Conservation (phyloP, 2,888 invertebrate genomes). For the Heliconius ismenius region DNA sequence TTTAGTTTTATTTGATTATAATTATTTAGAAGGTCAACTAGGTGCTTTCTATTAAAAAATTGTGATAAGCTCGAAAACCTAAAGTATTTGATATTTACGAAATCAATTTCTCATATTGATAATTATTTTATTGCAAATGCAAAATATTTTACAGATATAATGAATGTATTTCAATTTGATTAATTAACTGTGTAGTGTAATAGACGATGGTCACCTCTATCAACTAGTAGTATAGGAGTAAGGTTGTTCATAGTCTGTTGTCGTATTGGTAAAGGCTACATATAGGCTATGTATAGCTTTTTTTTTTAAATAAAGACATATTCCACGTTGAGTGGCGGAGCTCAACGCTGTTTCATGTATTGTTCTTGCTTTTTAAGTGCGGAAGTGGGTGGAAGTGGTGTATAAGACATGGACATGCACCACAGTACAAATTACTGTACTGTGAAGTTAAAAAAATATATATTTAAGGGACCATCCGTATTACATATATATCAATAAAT, state of each 20-base stretch:
- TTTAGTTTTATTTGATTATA: background rate
- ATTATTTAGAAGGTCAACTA: background rate
- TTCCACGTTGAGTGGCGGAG: too few relatives aligned
- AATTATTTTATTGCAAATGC: background rate
- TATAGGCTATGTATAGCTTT: background rate
- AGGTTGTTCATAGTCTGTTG: conserved; percentile 22
- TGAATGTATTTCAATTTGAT: conserved; percentile 6
- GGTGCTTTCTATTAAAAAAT: background rate
- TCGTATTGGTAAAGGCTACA: background rate
- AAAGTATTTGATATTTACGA: background rate
- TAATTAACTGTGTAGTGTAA: conserved; percentile 12
- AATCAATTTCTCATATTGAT: background rate
- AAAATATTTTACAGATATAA: background rate
- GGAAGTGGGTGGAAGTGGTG: too few relatives aligned
- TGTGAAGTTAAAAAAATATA: too few relatives aligned
- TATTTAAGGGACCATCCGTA: too few relatives aligned
- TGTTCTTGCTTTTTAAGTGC: too few relatives aligned
- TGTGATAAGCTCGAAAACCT: background rate
- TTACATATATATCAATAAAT: too few relatives aligned
- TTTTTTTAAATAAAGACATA: background rate
- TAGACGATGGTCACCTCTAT: conserved; percentile 19
- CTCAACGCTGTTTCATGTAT: too few relatives aligned
- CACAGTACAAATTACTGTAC: too few relatives aligned
- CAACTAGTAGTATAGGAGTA: conserved; percentile 6
- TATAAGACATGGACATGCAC: too few relatives aligned